Conservation (phyloP, 2,888 invertebrate species). For the Conus canariensis region DNA sequence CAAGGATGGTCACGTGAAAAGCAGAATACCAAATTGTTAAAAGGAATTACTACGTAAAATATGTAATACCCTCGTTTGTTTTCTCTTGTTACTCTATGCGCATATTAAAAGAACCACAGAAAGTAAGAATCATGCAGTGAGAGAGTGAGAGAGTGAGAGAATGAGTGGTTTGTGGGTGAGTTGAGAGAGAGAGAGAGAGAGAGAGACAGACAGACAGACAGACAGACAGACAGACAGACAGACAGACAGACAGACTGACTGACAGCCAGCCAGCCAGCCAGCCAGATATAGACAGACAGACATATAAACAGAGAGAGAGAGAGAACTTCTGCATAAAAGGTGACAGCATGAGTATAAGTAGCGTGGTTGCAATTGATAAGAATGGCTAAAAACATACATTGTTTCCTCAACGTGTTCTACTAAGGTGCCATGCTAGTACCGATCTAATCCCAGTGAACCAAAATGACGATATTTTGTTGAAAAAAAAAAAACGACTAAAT, state of each 20-base stretch:
- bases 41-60: background rate
- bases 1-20: background rate
- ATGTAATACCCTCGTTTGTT: background rate
- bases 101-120: background rate
- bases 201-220: background rate
- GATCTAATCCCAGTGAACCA: background rate
- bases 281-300: background rate
- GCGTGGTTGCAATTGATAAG: too few species aligned
- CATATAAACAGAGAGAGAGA: too few species aligned
- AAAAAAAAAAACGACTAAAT: background rate
- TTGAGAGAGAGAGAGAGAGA: background rate
- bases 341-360: too few species aligned
- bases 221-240: background rate
- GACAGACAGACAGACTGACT: background rate
- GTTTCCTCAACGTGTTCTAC: too few species aligned
- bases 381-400: too few species aligned
- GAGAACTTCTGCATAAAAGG: too few species aligned
- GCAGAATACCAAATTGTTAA: background rate
- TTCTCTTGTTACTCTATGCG: background rate
- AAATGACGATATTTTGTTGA: background rate
- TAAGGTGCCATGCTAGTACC: too few species aligned
- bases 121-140: background rate
- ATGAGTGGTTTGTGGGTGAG: background rate
- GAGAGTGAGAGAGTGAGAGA: background rate
- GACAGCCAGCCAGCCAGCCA: background rate